Conservation (phyloP, 2,113 vertebrate species). For the Zapornia atra region DNA sequence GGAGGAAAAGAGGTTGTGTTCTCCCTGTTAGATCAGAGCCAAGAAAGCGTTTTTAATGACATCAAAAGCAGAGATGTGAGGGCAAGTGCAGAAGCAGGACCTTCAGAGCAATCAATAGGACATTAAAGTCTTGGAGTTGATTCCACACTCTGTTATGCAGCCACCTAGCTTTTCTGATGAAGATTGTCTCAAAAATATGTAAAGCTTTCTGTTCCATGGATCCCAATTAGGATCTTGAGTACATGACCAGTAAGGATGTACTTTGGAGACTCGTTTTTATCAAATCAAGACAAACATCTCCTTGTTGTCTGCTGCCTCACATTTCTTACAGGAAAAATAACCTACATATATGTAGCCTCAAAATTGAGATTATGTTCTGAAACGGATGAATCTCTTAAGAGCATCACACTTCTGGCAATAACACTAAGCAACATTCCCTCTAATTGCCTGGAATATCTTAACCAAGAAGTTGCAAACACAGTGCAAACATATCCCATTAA, state of each 20-base stretch:
- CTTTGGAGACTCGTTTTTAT: conserved; percentile 1
- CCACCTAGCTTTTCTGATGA: neutral
- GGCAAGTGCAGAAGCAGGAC: conserved; percentile 11
- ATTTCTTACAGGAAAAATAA: conserved; percentile 33
- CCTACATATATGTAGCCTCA: neutral
- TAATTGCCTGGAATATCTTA: conserved; percentile 41
- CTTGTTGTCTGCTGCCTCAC: conserved; percentile 9
- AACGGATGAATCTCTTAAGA: conserved; percentile 40
- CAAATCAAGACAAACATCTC: neutral
- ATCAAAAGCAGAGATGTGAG: conserved; percentile 41
- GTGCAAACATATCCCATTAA: conserved; percentile 50
- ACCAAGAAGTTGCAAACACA: conserved; percentile 37
- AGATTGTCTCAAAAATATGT: neutral
- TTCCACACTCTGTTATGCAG: neutral
- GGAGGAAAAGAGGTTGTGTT: neutral
- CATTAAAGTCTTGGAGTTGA: neutral
- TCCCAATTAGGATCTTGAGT: neutral
- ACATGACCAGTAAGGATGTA: neutral
- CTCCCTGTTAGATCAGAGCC: neutral
- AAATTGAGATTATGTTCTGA: neutral
- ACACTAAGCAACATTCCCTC: conserved; percentile 5
- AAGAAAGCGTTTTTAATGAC: conserved; percentile 12
- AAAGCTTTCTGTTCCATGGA: neutral
- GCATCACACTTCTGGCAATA: conserved; percentile 40
- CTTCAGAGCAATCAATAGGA: neutral